A percentile compares a stretch with the other conserved stretches of the same genome.
These are phyloP conservation scores for Felis chaus DNA, from an alignment of 2,113 vertebrate species.

Conservation along the genomic window DNA sequence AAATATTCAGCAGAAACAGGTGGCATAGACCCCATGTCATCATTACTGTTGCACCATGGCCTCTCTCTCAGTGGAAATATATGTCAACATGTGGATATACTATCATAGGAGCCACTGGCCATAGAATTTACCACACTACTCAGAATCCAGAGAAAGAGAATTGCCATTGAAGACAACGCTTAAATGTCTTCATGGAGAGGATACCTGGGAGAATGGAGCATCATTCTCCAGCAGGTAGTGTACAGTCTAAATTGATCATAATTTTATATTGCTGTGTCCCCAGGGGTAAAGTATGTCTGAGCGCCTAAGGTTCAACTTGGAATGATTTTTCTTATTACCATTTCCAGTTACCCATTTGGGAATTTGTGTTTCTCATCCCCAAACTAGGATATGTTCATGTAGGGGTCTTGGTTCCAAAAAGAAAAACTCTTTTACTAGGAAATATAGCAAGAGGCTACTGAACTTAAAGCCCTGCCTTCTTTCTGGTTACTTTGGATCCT, in stretches of 20 bases:
- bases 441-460: neutral
- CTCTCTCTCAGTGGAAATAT: neutral
- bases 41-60: neutral
- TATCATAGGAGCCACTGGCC: neutral
- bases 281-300: neutral
- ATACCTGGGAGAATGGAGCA: neutral
- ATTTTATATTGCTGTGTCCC: neutral
- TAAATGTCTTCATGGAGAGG: neutral
- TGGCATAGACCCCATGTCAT: rapidly evolving
- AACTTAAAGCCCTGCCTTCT: neutral
- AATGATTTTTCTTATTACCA: neutral
- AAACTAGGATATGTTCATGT: neutral
- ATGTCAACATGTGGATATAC: neutral
- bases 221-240: neutral
- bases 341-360: neutral
- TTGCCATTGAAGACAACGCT: neutral
- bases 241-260: neutral
- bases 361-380: neutral
- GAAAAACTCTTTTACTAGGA: neutral
- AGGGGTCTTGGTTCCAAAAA: neutral
- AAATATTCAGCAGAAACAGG: neutral
- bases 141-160: neutral
- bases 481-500: neutral
- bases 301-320: neutral
- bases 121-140: neutral